Evolutionary conservation across 2,113 vertebrate species (phyloP).

Genomic region (Choloepus hoffmanni): DNA sequence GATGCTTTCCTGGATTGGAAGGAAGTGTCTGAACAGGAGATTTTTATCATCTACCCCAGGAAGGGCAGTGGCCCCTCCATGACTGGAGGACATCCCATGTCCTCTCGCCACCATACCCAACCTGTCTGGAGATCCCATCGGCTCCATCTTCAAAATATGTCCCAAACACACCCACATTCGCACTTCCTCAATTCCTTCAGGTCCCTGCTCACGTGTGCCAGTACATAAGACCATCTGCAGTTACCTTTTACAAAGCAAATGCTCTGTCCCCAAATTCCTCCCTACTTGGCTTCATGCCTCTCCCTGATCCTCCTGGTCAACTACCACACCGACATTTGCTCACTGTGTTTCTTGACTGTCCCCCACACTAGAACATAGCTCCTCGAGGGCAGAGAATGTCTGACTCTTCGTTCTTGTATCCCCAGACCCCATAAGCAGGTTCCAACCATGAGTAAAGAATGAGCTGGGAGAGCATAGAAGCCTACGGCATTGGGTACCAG

Average conservation of each 20-base stretch:
- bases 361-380: fast-evolving
- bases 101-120: neutral
- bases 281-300: fast-evolving
- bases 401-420: neutral
- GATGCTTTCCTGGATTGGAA: neutral
- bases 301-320: fast-evolving
- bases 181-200: neutral
- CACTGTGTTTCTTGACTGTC: too few relatives aligned
- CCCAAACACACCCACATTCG: too few relatives aligned
- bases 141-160: neutral
- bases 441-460: neutral
- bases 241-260: neutral
- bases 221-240: fast-evolving
- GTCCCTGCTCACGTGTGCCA: neutral
- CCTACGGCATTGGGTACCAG: neutral
- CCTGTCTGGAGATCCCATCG: fast-evolving
- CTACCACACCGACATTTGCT: fast-evolving
- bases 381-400: fast-evolving
- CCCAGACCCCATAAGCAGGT: fast-evolving
- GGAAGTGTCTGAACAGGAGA: too few relatives aligned
- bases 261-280: too few relatives aligned
- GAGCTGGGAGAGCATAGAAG: too few relatives aligned
- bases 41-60: neutral
- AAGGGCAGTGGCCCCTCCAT: neutral
- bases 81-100: neutral